phyloP scores from a whole-genome alignment of 2,797 vertebrate genomes.

The Neosilurus mollespiculum region DNA sequence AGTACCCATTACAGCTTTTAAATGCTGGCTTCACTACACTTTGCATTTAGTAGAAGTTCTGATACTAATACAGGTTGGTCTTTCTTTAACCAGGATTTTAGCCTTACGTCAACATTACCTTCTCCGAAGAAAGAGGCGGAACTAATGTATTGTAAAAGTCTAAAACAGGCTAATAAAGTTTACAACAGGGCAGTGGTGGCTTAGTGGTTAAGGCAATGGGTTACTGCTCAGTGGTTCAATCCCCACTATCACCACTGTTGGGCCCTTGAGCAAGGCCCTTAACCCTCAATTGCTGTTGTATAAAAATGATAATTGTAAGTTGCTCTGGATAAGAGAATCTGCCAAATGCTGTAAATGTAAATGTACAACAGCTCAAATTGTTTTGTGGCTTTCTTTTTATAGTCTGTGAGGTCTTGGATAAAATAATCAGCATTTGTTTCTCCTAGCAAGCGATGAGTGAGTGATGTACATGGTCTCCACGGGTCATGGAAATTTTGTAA shows the following conservation, averaged over 20 bases:
- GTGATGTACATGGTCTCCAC: no score
- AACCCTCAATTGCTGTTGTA: no score
- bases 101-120: not conserved
- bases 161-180: not conserved
- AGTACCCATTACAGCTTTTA: not conserved
- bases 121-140: not conserved
- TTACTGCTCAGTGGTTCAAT: no score
- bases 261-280: no score
- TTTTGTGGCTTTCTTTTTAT: not conserved
- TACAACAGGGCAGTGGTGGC: not conserved
- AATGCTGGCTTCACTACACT: not conserved
- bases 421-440: not conserved
- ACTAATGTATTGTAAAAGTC: not conserved
- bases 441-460: not conserved
- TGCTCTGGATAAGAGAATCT: no score
- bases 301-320: not conserved
- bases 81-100: not conserved
- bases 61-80: no score
- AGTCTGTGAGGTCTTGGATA: not conserved
- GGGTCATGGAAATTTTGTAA: not conserved
- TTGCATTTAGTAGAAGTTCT: no score
- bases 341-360: no score
- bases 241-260: no score
- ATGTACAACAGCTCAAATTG: no score
- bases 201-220: no score